phyloP scores from a whole-genome alignment of 2,113 vertebrate genomes.

The Xiphophorus hellerii region DNA sequence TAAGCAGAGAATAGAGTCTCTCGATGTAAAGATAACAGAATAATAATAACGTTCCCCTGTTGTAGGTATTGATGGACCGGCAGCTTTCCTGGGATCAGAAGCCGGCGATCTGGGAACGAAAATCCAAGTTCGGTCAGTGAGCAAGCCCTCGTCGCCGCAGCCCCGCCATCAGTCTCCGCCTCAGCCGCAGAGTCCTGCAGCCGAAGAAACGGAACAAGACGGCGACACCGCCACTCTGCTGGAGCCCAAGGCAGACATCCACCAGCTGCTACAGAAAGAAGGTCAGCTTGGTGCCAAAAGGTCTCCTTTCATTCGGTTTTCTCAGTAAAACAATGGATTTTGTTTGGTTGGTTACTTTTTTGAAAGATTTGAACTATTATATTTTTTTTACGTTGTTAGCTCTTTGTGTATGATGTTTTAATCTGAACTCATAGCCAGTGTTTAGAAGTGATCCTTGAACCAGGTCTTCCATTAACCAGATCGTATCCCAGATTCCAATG shows the following conservation, averaged over 20 bases:
- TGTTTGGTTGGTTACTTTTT: too few relatives aligned
- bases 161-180: slow-evolving; percentile 35
- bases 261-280: slow-evolving; percentile 88
- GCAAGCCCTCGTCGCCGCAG: slow-evolving; percentile 62
- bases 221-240: slow-evolving; percentile 72
- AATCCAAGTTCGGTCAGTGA: slow-evolving; percentile 81
- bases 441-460: too few relatives aligned
- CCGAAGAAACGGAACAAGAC: slow-evolving; percentile 77
- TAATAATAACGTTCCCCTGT: not conserved
- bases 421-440: too few relatives aligned
- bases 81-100: slow-evolving; percentile 84
- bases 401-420: not conserved
- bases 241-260: slow-evolving; percentile 87
- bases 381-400: too few relatives aligned
- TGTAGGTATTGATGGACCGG: slow-evolving; percentile 91
- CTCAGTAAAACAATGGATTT: too few relatives aligned
- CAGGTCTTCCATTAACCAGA: too few relatives aligned
- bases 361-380: not conserved
- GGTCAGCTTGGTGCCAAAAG: slow-evolving; percentile 73
- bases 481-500: too few relatives aligned
- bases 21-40: not conserved
- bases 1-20: too few relatives aligned
- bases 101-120: slow-evolving; percentile 78
- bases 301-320: too few relatives aligned
- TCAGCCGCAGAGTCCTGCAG: slow-evolving; percentile 57